Percentiles rank a stretch among this genome's conserved stretches.
Conservation (phyloP, 2,797 vertebrate genomes). For the Adrianichthys oophorus region DNA sequence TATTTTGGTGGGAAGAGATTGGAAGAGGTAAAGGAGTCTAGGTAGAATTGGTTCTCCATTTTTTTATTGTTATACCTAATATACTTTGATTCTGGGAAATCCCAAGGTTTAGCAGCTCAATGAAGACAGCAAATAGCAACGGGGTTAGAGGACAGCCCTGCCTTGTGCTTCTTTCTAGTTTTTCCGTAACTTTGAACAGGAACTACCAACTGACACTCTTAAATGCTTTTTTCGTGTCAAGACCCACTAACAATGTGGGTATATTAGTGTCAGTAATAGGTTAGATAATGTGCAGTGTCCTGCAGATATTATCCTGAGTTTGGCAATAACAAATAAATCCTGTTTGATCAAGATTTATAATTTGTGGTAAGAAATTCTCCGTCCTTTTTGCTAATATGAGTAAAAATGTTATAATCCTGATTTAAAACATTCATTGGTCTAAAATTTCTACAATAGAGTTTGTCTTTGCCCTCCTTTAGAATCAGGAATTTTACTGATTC, state of each 20-base stretch:
- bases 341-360: background rate
- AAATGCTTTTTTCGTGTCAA: background rate
- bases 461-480: background rate
- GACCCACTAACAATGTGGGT: background rate
- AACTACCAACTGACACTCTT: background rate
- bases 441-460: background rate
- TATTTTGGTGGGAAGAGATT: too few species aligned
- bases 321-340: background rate
- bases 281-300: background rate
- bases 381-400: background rate
- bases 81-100: too few species aligned
- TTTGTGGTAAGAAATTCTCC: background rate
- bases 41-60: too few species aligned
- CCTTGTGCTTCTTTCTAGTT: too few species aligned
- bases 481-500: conserved; percentile 3
- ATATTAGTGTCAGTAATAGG: background rate
- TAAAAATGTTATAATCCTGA: conserved; percentile 1
- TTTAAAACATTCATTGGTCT: background rate
- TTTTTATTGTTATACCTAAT: too few species aligned
- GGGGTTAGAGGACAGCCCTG: too few species aligned
- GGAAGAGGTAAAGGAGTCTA: too few species aligned
- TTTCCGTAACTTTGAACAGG: background rate
- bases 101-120: too few species aligned
- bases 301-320: background rate
- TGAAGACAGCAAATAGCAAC: too few species aligned